Conservation (phyloP, 1,140 invertebrate genomes). For the Planococcus citri region DNA sequence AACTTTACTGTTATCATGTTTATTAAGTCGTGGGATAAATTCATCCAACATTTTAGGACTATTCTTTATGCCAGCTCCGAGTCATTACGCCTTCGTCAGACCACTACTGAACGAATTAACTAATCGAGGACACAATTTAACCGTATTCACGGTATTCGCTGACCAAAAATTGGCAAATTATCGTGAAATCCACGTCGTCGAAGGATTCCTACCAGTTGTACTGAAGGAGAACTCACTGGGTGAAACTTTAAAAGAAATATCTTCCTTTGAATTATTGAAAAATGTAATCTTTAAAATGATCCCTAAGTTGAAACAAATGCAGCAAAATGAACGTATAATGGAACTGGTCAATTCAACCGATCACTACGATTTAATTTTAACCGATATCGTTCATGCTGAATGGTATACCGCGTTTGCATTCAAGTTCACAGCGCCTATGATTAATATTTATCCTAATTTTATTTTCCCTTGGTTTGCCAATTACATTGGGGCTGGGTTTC, state of each 20-base stretch:
- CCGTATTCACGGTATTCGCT: slow-evolving; percentile 27
- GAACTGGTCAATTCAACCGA: no score
- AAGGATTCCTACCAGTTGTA: not conserved
- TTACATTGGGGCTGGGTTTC: not conserved
- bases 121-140: slow-evolving; percentile 30
- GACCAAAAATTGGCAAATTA: not conserved
- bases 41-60: no score
- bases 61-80: slow-evolving; percentile 30
- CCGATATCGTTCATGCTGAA: not conserved
- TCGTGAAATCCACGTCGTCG: not conserved
- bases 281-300: no score
- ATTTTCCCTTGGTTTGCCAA: not conserved
- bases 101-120: slow-evolving; percentile 30
- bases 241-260: not conserved
- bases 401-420: not conserved
- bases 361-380: no score
- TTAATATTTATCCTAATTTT: not conserved
- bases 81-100: slow-evolving; percentile 33
- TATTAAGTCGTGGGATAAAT: no score
- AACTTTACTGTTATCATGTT: no score
- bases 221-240: not conserved
- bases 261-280: not conserved
- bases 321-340: no score
- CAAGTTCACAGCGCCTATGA: not conserved
- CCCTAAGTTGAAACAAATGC: no score